Evolutionary conservation across 2,888 invertebrate genomes (phyloP).

Genomic region (Eupithecia subfuscata): DNA sequence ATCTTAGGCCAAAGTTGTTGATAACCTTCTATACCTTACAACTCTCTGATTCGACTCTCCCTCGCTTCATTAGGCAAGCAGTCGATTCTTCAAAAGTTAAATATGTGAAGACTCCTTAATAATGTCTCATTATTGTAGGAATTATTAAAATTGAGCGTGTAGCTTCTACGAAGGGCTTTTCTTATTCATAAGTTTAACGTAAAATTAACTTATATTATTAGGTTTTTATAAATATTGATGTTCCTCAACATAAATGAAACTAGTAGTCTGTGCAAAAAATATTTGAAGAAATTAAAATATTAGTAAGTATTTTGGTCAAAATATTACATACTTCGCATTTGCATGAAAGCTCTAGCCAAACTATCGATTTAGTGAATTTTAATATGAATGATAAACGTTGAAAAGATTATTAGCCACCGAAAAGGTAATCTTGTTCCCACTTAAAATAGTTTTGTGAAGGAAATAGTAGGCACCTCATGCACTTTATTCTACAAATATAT

Average conservation of each 20-base stretch:
- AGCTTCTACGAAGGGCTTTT: constrained; percentile 33
- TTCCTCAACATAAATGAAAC: neutral
- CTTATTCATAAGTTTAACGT: neutral
- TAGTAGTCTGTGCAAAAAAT: neutral
- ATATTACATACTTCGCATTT: no score
- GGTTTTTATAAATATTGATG: neutral
- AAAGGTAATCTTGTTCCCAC: no score
- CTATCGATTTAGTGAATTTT: no score
- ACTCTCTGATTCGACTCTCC: constrained; percentile 60
- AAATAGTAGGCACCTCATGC: no score
- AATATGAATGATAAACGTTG: no score
- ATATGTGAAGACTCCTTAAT: constrained; percentile 71
- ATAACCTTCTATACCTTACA: constrained; percentile 52
- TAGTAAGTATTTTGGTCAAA: no score
- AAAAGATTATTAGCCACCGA: no score
- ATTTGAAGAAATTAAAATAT: neutral
- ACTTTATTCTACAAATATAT: no score
- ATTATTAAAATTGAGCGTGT: constrained; percentile 67
- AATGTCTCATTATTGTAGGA: constrained; percentile 76
- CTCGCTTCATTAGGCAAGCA: constrained; percentile 66
- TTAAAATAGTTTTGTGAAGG: no score
- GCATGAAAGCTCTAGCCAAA: no score
- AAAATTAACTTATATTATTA: neutral
- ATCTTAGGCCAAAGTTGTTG: neutral
- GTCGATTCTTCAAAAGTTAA: constrained; percentile 77